Percentiles rank a stretch among this genome's conserved stretches.
phyloP scores from a whole-genome alignment of 2,888 invertebrate genomes.

The Cerceris ruficornis region DNA sequence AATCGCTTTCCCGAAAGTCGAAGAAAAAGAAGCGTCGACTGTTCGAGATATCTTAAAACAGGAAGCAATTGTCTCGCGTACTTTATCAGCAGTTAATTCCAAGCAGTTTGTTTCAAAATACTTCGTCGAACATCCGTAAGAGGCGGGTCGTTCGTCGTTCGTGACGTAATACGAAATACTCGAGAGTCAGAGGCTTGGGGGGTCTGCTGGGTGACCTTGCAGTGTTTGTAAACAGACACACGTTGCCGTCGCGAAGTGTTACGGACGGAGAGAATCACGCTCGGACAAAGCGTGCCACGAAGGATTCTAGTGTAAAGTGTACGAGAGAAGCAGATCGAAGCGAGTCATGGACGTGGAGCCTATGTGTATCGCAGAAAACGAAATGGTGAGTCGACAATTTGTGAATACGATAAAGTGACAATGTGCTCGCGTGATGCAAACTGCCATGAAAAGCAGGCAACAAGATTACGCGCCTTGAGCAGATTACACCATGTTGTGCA shows the following conservation, averaged over 20 bases:
- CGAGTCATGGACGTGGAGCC: conserved; percentile 74
- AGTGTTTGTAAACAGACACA: conserved; percentile 90
- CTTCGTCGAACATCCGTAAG: conserved; percentile 1
- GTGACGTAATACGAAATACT: conserved; percentile 63
- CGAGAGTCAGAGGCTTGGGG: conserved; percentile 60
- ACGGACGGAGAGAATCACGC: conserved; percentile 44
- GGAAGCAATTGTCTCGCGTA: not conserved
- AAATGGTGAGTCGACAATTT: conserved; percentile 74
- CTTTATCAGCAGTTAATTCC: not conserved
- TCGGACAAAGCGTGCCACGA: conserved; percentile 31
- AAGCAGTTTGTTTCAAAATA: not conserved
- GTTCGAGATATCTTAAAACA: not conserved
- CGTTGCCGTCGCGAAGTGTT: conserved; percentile 80
- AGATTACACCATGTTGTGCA: conserved; percentile 66
- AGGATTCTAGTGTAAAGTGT: conserved; percentile 19
- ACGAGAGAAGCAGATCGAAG: not conserved
- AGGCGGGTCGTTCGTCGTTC: conserved; percentile 27
- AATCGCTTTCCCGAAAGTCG: not conserved
- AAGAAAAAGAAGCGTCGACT: not conserved
- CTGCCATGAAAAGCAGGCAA: conserved; percentile 48
- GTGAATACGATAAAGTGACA: conserved; percentile 47
- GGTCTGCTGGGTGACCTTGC: conserved; percentile 86
- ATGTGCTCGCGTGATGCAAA: conserved; percentile 62
- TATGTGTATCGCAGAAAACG: conserved; percentile 76
- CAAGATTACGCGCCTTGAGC: conserved; percentile 40